A percentile compares a stretch with the other conserved stretches of the same genome.
phyloP scores from a whole-genome alignment of 2,113 vertebrate species.

The Nesogale talazaci region DNA sequence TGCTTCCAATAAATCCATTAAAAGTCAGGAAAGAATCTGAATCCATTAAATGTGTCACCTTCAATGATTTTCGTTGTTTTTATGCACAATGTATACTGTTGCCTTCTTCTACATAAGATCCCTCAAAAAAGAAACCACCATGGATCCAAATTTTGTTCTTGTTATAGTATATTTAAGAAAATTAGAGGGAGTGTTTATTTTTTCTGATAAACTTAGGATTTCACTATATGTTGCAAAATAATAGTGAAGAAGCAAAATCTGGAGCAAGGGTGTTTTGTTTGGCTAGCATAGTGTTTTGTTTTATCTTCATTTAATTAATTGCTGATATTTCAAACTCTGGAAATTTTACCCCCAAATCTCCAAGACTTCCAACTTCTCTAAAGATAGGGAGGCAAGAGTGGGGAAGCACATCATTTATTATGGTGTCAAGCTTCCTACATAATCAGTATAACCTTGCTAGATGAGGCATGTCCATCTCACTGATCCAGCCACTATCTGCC shows the following conservation, averaged over 20 bases:
- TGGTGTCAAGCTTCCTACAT: background rate
- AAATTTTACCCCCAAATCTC: background rate
- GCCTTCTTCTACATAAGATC: background rate
- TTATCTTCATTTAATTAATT: constrained; percentile 40
- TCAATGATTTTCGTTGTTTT: constrained; percentile 31
- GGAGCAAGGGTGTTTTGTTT: background rate
- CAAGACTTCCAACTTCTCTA: constrained; percentile 20
- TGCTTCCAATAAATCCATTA: constrained; percentile 10
- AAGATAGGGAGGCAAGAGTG: background rate
- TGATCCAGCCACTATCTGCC: background rate
- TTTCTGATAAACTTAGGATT: constrained; percentile 29
- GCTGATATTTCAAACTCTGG: background rate
- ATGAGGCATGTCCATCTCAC: background rate
- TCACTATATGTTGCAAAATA: background rate
- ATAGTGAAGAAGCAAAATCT: background rate
- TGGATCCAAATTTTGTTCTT: constrained; percentile 23
- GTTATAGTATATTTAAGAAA: background rate
- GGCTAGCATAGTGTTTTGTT: background rate
- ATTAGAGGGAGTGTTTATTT: constrained; percentile 7
- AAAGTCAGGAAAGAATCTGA: background rate
- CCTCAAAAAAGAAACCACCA: background rate
- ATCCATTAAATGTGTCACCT: background rate
- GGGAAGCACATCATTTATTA: background rate
- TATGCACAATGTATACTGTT: background rate
- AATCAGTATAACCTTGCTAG: background rate